Evolutionary conservation across 1,140 invertebrate genomes (phyloP), one percentile per base, ranked within the genome.

Genomic region (Aricia agestis): DNA sequence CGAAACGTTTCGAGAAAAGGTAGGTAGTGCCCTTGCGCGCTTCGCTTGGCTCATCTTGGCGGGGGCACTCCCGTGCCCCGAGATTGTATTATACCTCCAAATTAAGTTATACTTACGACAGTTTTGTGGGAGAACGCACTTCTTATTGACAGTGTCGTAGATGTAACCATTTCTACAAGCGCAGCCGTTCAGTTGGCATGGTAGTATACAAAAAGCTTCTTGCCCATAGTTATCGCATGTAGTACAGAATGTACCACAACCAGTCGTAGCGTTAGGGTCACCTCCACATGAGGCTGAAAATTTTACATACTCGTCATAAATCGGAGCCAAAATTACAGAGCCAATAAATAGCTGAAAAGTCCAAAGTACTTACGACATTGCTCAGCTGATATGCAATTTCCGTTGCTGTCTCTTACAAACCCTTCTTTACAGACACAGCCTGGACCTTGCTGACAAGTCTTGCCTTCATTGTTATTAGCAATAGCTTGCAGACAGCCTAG

Each of bases 251-350:
- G 36, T 57, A 11, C 78, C 78, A 72, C 78, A 81, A 13, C 80
- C 82, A 25, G 74, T 6, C 66, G 32, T 13, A 13, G 82, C 80
- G 41, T 83, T 82, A 3, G 68, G 52, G 75, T 83, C 82, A 9
- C 76, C 78, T 11, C 74, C 76, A 69, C 80, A 81, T 2, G 72
- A 73, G 32, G 76, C 78, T 79, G 42, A 19, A 66, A 66, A 58
- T 9, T 67, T 72, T 52, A 15, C 68, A 31, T 31, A 1, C 45
- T 68, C 4, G 61, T 4, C 19, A 36, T 36, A 36, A 25, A 25
- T 25, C 11, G 18, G 6, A 31, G 17, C 6, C 41, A 42, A 7
- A 11, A 11, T 7, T 2, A 42, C 1, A 42, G n/a, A 42, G 41
- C 41, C 25, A 25, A 25, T 25, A 25, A 9, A 36, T 9, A 36